Conservation (phyloP, 2,797 vertebrate species). For the Semotilus atromaculatus region DNA sequence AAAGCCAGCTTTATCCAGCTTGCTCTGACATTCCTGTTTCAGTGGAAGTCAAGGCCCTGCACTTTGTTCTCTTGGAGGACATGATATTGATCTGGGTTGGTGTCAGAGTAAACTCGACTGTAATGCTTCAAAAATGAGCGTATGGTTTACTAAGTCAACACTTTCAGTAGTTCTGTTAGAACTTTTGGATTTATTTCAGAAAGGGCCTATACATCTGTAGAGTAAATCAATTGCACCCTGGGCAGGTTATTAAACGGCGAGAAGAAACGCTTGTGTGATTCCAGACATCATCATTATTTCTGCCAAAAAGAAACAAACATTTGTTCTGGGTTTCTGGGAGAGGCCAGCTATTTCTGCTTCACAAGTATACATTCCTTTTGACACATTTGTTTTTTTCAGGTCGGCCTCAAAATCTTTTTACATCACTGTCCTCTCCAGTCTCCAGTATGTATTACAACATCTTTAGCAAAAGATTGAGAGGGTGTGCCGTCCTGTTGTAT, state of each 20-base stretch:
- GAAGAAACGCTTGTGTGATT: constrained; percentile 58
- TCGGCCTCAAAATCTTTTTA: constrained; percentile 50
- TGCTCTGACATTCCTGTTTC: not conserved
- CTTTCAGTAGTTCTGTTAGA: constrained; percentile 58
- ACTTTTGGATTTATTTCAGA: constrained; percentile 62
- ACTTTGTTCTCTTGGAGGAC: constrained; percentile 55
- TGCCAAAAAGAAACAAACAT: constrained; percentile 57
- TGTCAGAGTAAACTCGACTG: constrained; percentile 57
- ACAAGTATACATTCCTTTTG: constrained; percentile 25
- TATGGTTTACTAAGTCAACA: constrained; percentile 57
- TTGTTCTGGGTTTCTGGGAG: constrained; percentile 47
- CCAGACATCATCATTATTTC: constrained; percentile 63
- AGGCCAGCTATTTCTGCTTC: constrained; percentile 37
- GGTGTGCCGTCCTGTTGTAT: not conserved
- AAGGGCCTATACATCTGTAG: constrained; percentile 50
- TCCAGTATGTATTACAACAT: constrained; percentile 10
- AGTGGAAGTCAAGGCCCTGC: constrained; percentile 18
- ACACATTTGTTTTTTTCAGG: constrained; percentile 54
- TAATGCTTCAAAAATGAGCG: constrained; percentile 62
- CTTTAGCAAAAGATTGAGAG: not conserved
- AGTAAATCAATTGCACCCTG: constrained; percentile 61
- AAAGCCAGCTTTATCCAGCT: constrained; percentile 47
- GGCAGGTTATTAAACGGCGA: constrained; percentile 60
- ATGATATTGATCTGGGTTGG: constrained; percentile 50
- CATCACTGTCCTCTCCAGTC: constrained; percentile 36